These are phyloP conservation scores for Tetheella fluctuosa DNA, from an alignment of 2,888 invertebrate species.

Conservation along the genomic window DNA sequence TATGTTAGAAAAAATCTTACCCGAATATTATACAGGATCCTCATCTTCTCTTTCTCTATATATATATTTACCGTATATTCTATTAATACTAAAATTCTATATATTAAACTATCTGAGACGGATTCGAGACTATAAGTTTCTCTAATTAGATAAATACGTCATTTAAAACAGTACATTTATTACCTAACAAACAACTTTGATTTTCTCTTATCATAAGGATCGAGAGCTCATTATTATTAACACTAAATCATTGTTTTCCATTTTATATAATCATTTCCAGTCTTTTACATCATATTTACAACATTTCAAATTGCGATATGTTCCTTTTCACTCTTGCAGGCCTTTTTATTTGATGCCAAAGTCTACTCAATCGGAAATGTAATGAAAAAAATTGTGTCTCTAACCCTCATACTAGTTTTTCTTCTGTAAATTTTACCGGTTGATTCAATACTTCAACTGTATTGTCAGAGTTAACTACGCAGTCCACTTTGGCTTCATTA, in stretches of 20 bases:
- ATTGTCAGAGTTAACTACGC: constrained; percentile 46
- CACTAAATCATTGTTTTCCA: too few relatives aligned
- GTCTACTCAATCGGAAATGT: constrained; percentile 54
- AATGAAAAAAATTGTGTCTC: constrained; percentile 57
- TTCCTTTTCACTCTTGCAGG: constrained; percentile 50
- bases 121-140: constrained; percentile 30
- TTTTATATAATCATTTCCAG: constrained; percentile 45
- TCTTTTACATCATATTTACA: constrained; percentile 60
- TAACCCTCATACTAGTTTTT: constrained; percentile 78
- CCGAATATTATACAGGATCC: background rate
- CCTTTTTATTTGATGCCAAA: constrained; percentile 50
- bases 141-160: constrained; percentile 21
- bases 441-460: constrained; percentile 58
- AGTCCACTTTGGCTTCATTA: constrained; percentile 55
- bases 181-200: constrained; percentile 4
- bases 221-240: background rate
- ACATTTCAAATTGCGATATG: constrained; percentile 61
- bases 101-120: constrained; percentile 36
- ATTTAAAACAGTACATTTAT: constrained; percentile 11
- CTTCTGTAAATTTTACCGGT: constrained; percentile 75
- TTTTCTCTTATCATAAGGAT: background rate
- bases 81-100: constrained; percentile 20
- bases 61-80: constrained; percentile 12
- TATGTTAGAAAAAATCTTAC: background rate
- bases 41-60: background rate